Evolutionary conservation across 2,888 invertebrate species (phyloP).

Genomic region (Luperina testacea): DNA sequence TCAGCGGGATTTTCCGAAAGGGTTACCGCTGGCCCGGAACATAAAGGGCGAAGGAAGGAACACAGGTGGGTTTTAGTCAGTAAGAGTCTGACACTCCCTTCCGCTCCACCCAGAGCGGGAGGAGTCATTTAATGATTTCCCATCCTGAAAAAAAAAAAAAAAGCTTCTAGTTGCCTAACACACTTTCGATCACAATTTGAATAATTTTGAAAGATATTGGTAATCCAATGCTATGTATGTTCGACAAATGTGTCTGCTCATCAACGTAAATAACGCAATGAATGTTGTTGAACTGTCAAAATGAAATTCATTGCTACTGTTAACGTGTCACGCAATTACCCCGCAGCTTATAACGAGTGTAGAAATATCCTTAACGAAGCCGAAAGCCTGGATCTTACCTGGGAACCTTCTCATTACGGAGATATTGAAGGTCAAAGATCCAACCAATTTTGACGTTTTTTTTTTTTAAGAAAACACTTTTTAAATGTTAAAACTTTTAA

Average conservation of each 20-base stretch:
- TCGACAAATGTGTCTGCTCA: not conserved
- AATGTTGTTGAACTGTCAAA: not conserved
- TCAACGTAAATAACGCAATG: not conserved
- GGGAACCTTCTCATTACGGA: not conserved
- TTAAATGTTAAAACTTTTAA: not conserved
- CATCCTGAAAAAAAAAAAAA: too few species aligned
- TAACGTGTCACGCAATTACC: not conserved
- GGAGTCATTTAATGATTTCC: too few species aligned
- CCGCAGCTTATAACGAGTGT: not conserved
- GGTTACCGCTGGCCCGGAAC: too few species aligned
- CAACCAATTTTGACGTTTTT: not conserved
- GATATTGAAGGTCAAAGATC: not conserved
- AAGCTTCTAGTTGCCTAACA: too few species aligned
- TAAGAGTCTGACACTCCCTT: too few species aligned
- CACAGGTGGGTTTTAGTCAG: too few species aligned
- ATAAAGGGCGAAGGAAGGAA: too few species aligned
- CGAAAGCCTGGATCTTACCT: not conserved
- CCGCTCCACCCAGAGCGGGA: too few species aligned
- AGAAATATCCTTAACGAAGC: not conserved
- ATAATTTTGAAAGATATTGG: not conserved
- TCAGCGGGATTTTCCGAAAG: too few species aligned
- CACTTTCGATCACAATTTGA: not conserved
- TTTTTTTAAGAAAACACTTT: not conserved
- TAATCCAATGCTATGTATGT: not conserved
- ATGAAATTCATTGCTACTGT: not conserved